Evolutionary conservation across 2,113 vertebrate species (phyloP), one percentile per base, ranked within the genome.

Genomic region (Serilophus lunatus): DNA sequence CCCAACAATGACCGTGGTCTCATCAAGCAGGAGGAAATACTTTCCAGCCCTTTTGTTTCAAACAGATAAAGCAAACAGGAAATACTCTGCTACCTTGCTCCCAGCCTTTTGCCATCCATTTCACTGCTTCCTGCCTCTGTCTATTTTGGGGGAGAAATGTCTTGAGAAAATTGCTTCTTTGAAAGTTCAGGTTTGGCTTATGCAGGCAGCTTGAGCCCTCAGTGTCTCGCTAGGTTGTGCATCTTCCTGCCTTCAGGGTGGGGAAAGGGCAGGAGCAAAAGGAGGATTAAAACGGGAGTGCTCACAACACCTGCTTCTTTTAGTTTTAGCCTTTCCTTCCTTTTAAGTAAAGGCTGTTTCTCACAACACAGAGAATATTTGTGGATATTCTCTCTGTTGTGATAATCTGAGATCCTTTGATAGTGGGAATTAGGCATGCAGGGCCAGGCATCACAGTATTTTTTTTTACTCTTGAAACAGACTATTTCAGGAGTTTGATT

Each of bases 41-140:
- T 75, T 66, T 72, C 76, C 71, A 77, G 25, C 17, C 36, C 80
- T 83, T 94, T 40, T 78, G 86, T 80, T 74, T 64, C 7, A 4
- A 84, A 56, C 33, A 75, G 86, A 81, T 10, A 70, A 74, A 93
- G 56, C 82, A 60, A 92, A 78, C 42, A 90, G 90, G 94, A 92
- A 80, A 90, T 9, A 22, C 38, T 90, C 82, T 22, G 42, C 59
- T 82, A 66, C 88, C 72, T 90, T 18, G 33, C 51, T 70, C 40
- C 82, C 76, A 44, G 51, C 3, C 38, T 44, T 83, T 51, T 29
- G 15, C 59, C 42, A 54, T 22, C 40, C 75, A 45, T 64, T 47
- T 77, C 88, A 12, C 59, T 78, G 6, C 77, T 84, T 94, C 83
- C 86, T 89, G 69, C 61, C 66, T 28, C 8, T 36, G 10, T 14